phyloP scores from a whole-genome alignment of 2,888 invertebrate genomes.

The Hirtodrosophila confusa region DNA sequence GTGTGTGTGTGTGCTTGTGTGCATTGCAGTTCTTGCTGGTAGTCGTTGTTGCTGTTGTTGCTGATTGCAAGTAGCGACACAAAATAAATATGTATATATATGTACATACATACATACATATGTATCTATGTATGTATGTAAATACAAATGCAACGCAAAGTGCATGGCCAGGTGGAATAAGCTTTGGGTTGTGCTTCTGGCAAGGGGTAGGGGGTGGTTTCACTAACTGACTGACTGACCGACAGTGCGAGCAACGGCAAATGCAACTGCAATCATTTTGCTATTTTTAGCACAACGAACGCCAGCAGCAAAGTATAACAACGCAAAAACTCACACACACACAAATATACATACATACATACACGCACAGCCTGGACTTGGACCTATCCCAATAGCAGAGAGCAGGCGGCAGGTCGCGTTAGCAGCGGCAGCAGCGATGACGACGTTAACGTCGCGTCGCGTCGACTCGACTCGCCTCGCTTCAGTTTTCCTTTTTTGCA shows the following conservation, averaged over 20 bases:
- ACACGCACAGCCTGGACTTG: conserved; percentile 58
- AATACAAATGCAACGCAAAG: conserved; percentile 60
- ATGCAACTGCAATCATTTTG: conserved; percentile 62
- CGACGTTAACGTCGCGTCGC: conserved; percentile 33
- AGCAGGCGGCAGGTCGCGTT: conserved; percentile 64
- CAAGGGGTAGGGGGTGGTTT: conserved; percentile 1
- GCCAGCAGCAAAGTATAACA: conserved; percentile 14
- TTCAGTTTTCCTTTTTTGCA: conserved; percentile 17
- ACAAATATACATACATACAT: conserved; percentile 14
- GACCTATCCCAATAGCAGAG: conserved; percentile 69
- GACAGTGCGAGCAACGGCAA: conserved; percentile 43
- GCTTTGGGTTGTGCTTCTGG: background rate
- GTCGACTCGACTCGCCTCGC: conserved; percentile 35
- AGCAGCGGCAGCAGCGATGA: conserved; percentile 4
- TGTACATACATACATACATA: conserved; percentile 1
- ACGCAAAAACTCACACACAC: conserved; percentile 7
- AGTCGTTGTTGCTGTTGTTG: conserved; percentile 20
- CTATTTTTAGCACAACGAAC: conserved; percentile 61
- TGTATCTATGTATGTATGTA: conserved; percentile 10
- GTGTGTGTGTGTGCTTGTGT: conserved; percentile 6
- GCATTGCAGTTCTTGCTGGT: conserved; percentile 38
- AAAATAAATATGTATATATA: conserved; percentile 11
- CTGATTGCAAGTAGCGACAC: conserved; percentile 29
- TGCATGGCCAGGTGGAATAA: conserved; percentile 54
- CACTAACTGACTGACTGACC: conserved; percentile 53